Conservation (phyloP, 2,888 invertebrate species). For the Sarcophaga variegata region DNA sequence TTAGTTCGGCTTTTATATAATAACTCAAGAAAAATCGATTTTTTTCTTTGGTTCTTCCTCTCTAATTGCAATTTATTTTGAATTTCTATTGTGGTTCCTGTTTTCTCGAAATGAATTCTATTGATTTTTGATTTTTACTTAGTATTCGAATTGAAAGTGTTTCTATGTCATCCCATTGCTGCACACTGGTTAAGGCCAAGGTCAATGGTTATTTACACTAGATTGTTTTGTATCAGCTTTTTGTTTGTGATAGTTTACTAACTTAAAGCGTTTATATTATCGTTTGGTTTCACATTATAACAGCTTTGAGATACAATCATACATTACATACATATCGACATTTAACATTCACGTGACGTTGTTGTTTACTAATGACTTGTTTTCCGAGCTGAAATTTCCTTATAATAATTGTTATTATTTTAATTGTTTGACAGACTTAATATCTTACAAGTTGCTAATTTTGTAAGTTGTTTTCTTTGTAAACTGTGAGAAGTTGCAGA, state of each 20-base stretch:
- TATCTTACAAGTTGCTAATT: too few relatives aligned
- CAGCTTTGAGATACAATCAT: too few relatives aligned
- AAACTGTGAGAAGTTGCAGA: too few relatives aligned
- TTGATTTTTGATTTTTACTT: constrained; percentile 2
- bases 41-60: constrained; percentile 18
- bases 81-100: constrained; percentile 6
- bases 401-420: too few relatives aligned
- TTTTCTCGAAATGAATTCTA: constrained; percentile 8
- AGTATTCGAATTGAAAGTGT: not conserved
- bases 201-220: constrained; percentile 48
- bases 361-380: too few relatives aligned
- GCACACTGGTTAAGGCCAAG: constrained; percentile 56
- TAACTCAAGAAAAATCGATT: constrained; percentile 59
- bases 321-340: too few relatives aligned
- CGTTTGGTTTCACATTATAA: too few relatives aligned
- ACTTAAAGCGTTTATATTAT: too few relatives aligned
- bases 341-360: too few relatives aligned
- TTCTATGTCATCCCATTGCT: not conserved
- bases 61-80: constrained; percentile 15
- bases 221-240: not conserved
- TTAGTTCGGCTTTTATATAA: constrained; percentile 56
- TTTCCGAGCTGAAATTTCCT: too few relatives aligned
- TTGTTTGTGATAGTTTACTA: constrained; percentile 23
- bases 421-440: too few relatives aligned
- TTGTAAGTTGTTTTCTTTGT: too few relatives aligned